Base-by-base conservation (phyloP, 2,797 vertebrate species). In the Phoeniculus purpureus region DNA sequence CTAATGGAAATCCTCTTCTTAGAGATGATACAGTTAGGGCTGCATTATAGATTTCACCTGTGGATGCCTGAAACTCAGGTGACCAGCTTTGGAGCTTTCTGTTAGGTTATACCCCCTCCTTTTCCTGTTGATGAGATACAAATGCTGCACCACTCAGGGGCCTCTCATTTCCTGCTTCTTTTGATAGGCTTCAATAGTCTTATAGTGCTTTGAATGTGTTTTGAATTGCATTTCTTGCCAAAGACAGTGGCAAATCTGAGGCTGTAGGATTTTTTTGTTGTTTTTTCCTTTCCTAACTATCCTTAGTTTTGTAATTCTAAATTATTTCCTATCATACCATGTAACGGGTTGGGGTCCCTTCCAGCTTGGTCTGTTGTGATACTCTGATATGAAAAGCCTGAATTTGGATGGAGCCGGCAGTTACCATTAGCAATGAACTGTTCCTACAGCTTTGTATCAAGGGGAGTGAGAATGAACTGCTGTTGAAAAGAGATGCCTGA, bases 1-100 rank as follows among this genome's bases (percentile, higher is more conserved):
- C 82, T 96, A 94, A 96, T 96, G 88, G 93, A 94, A 94, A 92
- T 20, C 18, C 43, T 87, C 47, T 72, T 66, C 56, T 90, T 40
- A 54, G 88, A 92, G 93, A 88, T 34, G 40, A 34, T 86, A 72
- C 52, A 89, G 65, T 86, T 59, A 87, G 37, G 54, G 37, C 32
- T 85, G 34, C 52, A 60, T 83, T 94, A 94, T 66, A 75, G 81
- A 91, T 93, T 94, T 91, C 78, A 91, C 76, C 93, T 94, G 82
- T 94, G 80, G 72, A 87, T 89, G 80, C 56, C 62, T 83, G 85
- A 89, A 94, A 82, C 78, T 83, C 85, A 90, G 85, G 85, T 93
- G 94, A 75, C 88, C 79, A 92, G 40, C 59, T 84, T 25, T 62
- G 52, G 82, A 87, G 61, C 87, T 94, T 82, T 93, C 75, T 92